Conservation (phyloP, 2,888 invertebrate genomes). For the Monopis laevigella region DNA sequence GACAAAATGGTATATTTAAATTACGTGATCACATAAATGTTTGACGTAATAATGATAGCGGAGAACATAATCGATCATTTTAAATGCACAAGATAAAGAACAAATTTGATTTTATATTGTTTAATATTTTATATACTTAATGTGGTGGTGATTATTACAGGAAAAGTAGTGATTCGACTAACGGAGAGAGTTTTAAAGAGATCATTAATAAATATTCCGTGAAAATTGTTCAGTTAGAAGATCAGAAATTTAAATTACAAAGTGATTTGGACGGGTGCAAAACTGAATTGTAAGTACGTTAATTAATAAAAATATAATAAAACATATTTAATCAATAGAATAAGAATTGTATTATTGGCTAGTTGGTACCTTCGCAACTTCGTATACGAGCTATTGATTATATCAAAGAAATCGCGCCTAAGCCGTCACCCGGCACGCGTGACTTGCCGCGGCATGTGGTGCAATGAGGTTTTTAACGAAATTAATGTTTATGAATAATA, state of each 20-base stretch:
- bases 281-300: conserved; percentile 57
- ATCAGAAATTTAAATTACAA: conserved; percentile 47
- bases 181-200: conserved; percentile 35
- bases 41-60: conserved; percentile 1
- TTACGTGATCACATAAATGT: no score
- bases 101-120: background rate
- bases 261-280: conserved; percentile 48
- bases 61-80: conserved; percentile 30
- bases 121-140: background rate
- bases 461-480: no score
- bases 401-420: no score
- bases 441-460: no score
- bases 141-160: conserved; percentile 32
- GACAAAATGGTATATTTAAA: no score
- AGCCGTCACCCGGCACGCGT: no score
- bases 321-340: no score
- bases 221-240: conserved; percentile 46
- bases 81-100: conserved; percentile 17
- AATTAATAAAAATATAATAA: background rate
- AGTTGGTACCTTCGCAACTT: no score
- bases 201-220: conserved; percentile 45
- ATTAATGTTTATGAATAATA: no score
- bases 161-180: conserved; percentile 30
- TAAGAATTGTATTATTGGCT: no score
- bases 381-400: no score